Evolutionary conservation across 2,797 vertebrate species (phyloP).

Genomic region (Melanogrammus aeglefinus): DNA sequence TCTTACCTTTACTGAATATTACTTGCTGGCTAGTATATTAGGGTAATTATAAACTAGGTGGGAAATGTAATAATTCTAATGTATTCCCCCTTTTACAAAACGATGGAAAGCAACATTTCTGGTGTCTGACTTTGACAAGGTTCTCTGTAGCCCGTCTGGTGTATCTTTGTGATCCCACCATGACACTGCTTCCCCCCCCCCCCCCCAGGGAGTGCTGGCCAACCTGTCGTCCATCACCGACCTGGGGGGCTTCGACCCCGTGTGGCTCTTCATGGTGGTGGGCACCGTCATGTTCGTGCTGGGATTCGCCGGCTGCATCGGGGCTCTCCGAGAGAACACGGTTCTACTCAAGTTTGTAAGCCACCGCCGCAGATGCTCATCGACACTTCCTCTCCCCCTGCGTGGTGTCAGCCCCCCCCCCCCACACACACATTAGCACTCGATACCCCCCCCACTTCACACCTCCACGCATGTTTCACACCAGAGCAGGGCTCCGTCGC

Average conservation of each 20-base stretch:
- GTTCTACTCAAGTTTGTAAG: conserved; percentile 91
- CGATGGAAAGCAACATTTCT: neutral
- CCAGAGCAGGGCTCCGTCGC: neutral
- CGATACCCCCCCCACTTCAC: conserved; percentile 25
- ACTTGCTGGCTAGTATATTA: neutral
- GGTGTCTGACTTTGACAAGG: neutral
- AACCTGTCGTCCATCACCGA: conserved; percentile 91
- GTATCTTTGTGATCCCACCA: neutral
- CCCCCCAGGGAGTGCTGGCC: conserved; percentile 83
- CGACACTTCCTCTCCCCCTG: neutral
- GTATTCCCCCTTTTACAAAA: neutral
- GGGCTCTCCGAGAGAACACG: conserved; percentile 89
- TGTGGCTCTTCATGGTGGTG: conserved; percentile 92
- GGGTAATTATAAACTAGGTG: neutral
- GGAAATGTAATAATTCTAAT: neutral
- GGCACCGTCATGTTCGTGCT: conserved; percentile 89
- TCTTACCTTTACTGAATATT: neutral
- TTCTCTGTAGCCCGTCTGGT: neutral
- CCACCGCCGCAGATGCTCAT: neutral
- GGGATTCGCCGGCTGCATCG: conserved; percentile 90
- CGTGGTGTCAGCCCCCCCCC: neutral
- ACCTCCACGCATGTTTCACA: neutral
- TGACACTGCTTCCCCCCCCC: conserved; percentile 8
- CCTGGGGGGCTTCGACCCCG: conserved; percentile 88
- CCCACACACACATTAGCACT: conserved; percentile 8